phyloP scores from a whole-genome alignment of 2,888 invertebrate species.

The Lycocerus yunnanus region DNA sequence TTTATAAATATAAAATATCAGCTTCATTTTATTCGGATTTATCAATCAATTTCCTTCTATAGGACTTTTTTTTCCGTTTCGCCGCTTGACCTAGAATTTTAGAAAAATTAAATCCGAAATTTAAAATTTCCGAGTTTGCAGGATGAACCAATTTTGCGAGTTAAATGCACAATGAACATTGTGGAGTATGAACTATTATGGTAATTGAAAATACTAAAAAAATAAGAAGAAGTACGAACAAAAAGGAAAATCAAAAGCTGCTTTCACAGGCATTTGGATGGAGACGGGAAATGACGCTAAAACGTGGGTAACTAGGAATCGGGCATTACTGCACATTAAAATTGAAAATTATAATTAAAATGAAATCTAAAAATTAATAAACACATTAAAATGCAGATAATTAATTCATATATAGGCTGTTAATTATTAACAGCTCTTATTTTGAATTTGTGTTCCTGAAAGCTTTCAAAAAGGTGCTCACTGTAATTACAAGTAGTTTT shows the following conservation, averaged over 20 bases:
- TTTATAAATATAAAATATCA: conserved; percentile 1
- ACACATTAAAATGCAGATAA: no score
- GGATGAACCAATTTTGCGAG: no score
- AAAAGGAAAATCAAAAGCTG: not conserved
- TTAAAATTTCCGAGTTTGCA: not conserved
- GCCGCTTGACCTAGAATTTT: no score
- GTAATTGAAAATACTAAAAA: no score
- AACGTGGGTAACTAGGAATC: not conserved
- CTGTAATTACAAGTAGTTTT: no score
- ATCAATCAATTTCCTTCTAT: not conserved
- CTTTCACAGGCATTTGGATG: not conserved
- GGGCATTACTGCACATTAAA: not conserved
- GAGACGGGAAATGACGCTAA: not conserved
- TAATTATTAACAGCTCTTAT: no score
- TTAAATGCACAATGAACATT: not conserved
- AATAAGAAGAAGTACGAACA: no score
- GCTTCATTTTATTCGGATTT: not conserved
- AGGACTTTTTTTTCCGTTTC: not conserved
- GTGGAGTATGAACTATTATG: not conserved
- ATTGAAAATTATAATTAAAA: not conserved
- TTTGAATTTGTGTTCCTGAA: no score
- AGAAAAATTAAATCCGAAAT: not conserved
- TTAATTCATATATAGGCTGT: no score
- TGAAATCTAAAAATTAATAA: not conserved
- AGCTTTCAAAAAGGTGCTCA: no score